Evolutionary conservation across 2,113 vertebrate species (phyloP), one percentile per base, ranked within the genome.

Genomic region (Larimichthys polyactis): DNA sequence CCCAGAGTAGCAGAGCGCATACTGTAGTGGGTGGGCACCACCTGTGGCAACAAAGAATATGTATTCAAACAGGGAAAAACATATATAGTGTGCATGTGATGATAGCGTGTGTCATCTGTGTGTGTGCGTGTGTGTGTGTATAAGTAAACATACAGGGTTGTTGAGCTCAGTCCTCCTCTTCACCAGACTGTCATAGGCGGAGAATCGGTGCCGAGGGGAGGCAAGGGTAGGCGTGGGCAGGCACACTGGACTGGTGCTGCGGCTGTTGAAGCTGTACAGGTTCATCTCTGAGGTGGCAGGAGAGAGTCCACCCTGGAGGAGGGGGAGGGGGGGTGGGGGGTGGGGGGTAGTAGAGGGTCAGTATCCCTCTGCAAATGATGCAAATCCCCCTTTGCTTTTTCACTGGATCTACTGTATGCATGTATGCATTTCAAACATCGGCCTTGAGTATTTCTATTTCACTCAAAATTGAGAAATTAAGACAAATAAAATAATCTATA

Each of bases 211-310:
- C 1, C 94, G 92, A 0, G 82, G 20, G 6, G 57, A 0, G 2
- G 11, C 1, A 1, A 86, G 6, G 11, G 24, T 52, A 11, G 88
- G 65, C 0, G 44, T 29, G 1, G 71, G 43, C 1, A 86, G 4
- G 2, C 70, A 58, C 48, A 91, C 83, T 0, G 95, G 94, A 72
- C 94, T 96, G 78, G 52, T 77, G 74, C 93, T 95, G 49, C 90
- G 90, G 58, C 83, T 87, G 82, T 92, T 93, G 84, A 75, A 89
- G 74, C 64, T 55, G 70, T 81, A 94, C 49, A 95, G 74, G 92
- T 93, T 96, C 67, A 91, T 58, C 52, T 96, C 95, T 0, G 95
- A 94, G 11, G 84, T 79, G 85, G 90, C 52, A 0, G 95, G 93
- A 60, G 95, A 95, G 43, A 94, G 32, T 57, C 79, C 55, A 6